Conservation (phyloP, 2,888 invertebrate species). For the Galerucella nymphaeae region DNA sequence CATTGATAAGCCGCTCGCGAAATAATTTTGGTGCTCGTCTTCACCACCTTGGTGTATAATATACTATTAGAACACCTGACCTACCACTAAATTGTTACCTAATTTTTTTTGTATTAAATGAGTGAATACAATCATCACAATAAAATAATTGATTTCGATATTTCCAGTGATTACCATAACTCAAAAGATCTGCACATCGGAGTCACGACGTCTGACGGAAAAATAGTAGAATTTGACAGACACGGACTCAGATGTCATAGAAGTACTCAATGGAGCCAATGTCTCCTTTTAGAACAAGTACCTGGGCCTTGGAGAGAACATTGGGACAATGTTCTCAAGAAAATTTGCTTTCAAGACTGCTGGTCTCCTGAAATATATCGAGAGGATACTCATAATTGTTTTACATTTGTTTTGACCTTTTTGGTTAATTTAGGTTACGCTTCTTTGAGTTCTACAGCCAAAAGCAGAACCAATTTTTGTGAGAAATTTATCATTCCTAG, state of each 20-base stretch:
- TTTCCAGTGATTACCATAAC: slow-evolving; percentile 82
- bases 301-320: slow-evolving; percentile 74
- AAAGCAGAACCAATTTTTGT: slow-evolving; percentile 78
- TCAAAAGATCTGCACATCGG: slow-evolving; percentile 91
- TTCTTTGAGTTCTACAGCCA: slow-evolving; percentile 76
- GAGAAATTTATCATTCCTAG: slow-evolving; percentile 84
- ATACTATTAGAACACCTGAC: too few relatives aligned
- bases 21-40: too few relatives aligned
- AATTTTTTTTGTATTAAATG: too few relatives aligned
- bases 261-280: slow-evolving; percentile 73
- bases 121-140: too few relatives aligned
- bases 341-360: slow-evolving; percentile 71
- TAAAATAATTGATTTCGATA: too few relatives aligned
- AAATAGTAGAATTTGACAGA: slow-evolving; percentile 86
- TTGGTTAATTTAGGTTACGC: slow-evolving; percentile 78
- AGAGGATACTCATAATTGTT: slow-evolving; percentile 84
- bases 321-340: slow-evolving; percentile 75
- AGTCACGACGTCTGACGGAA: slow-evolving; percentile 83
- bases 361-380: slow-evolving; percentile 80
- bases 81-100: too few relatives aligned
- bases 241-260: slow-evolving; percentile 75
- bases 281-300: slow-evolving; percentile 74
- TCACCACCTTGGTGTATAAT: too few relatives aligned
- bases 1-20: too few relatives aligned
- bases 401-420: slow-evolving; percentile 86